These are phyloP conservation scores for Cuniculus paca DNA, from an alignment of 2,797 vertebrate species.

Conservation along the genomic window DNA sequence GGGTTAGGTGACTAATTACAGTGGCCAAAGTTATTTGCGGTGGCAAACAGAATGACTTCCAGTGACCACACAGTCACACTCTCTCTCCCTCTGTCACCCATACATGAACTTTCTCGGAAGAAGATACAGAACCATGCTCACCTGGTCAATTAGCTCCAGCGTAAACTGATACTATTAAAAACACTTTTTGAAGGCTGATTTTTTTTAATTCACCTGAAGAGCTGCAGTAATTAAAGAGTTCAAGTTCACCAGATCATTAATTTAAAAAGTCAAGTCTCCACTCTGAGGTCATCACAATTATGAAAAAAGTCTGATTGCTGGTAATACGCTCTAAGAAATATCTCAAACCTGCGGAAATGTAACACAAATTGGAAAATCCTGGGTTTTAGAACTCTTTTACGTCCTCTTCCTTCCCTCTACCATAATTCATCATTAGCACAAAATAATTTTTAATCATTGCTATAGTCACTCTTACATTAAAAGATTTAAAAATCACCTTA, in stretches of 20 bases:
- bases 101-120: background rate
- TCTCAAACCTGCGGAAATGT: slow-evolving; percentile 25
- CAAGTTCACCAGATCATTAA: slow-evolving; percentile 6
- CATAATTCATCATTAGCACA: slow-evolving; percentile 41
- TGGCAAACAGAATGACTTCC: background rate
- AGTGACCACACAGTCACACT: background rate
- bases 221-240: slow-evolving; percentile 16
- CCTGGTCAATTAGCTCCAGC: background rate
- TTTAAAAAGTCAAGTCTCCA: slow-evolving; percentile 24
- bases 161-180: background rate
- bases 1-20: slow-evolving; percentile 42
- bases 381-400: slow-evolving; percentile 1
- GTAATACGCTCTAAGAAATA: background rate
- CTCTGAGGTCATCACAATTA: background rate
- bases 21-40: slow-evolving; percentile 30
- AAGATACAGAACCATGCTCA: slow-evolving; percentile 17
- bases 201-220: slow-evolving; percentile 18
- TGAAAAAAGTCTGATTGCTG: background rate
- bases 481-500: slow-evolving; percentile 43
- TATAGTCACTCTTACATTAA: background rate
- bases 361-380: slow-evolving; percentile 25
- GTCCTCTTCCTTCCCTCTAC: background rate
- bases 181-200: background rate
- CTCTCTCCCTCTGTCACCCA: background rate
- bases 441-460: slow-evolving; percentile 54